Evolutionary conservation across 2,888 invertebrate species (phyloP), one percentile per base, ranked within the genome.

Genomic region (Carterocephalus palaemon): DNA sequence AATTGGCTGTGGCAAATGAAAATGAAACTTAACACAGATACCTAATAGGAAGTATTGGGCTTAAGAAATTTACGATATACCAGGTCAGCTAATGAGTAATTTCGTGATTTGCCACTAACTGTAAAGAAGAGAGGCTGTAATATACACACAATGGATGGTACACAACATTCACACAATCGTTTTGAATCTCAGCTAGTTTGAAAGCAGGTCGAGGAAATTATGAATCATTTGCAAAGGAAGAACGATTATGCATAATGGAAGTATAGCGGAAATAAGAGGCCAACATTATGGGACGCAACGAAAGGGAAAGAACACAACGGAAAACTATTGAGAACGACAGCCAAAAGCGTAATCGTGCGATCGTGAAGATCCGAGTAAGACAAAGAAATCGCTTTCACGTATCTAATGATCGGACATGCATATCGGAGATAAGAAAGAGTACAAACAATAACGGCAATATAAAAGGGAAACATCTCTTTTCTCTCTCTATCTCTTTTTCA

Each of bases 231-330:
- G 47, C 43, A 67, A 70, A 70, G 59, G 57, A 65, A 67, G 70
- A 66, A 70, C 60, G 62, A 67, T 62, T 60, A 61, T 62, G 57
- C 70, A 69, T 60, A 70, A 66, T 65, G 52, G 50, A 22, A 26
- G 49, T 67, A 63, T 80, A 57, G 76, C 82, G 79, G 72, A 77
- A 73, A 82, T 79, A 82, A 82, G n/a, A 36, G 16, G 16, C 16
- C 16, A 51, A 68, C 62, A 74, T 78, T 75, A 74, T 56, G 51
- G 52, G 60, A 63, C 39, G 51, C 67, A 68, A 58, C 69, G 64
- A 72, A 60, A 68, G 55, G 70, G 66, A 67, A 67, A n/a, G n/a
- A n/a, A n/a, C n/a, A n/a, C n/a, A n/a, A n/a, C n/a, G n/a, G 70
- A 22, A 16, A 36, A 28, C 29, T 6, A 34, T 23, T 22, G 28